These are phyloP conservation scores for Chrysaora quinquecirrha DNA, from an alignment of 30 jellyfish, hydroid and myxozoan genomes.

Conservation along the genomic window DNA sequence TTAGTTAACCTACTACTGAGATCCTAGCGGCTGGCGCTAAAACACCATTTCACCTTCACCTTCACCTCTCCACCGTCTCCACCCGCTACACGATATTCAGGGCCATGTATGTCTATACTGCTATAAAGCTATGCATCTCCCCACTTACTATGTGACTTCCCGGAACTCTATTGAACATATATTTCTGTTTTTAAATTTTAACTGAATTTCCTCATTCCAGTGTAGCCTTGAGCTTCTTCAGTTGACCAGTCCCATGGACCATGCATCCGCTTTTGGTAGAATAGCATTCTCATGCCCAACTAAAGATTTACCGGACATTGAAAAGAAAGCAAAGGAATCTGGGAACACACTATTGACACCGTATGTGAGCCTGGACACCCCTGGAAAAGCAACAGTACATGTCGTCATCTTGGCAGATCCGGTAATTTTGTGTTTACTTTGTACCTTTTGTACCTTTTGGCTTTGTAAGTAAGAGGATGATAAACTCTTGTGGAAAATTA, in stretches of 20 bases:
- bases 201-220: conserved; percentile 52
- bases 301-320: conserved; percentile 76
- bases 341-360: conserved; percentile 86
- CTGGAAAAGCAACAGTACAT: conserved; percentile 98
- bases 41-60: too few species aligned
- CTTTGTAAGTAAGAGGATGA: background rate
- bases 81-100: too few species aligned
- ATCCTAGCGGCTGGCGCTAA: too few species aligned
- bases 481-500: background rate
- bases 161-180: too few species aligned
- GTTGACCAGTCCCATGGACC: conserved; percentile 65
- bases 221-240: conserved; percentile 74
- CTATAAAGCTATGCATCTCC: too few species aligned
- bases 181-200: too few species aligned
- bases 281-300: conserved; percentile 95
- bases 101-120: too few species aligned
- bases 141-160: too few species aligned
- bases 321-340: conserved; percentile 66
- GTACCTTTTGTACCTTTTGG: background rate
- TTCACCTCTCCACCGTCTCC: too few species aligned
- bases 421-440: conserved; percentile 27
- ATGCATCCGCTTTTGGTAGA: conserved; percentile 92
- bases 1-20: too few species aligned
- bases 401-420: conserved; percentile 98
- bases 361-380: conserved; percentile 90